Evolutionary conservation across 2,113 vertebrate genomes (phyloP).

Genomic region (Aegithalos caudatus): DNA sequence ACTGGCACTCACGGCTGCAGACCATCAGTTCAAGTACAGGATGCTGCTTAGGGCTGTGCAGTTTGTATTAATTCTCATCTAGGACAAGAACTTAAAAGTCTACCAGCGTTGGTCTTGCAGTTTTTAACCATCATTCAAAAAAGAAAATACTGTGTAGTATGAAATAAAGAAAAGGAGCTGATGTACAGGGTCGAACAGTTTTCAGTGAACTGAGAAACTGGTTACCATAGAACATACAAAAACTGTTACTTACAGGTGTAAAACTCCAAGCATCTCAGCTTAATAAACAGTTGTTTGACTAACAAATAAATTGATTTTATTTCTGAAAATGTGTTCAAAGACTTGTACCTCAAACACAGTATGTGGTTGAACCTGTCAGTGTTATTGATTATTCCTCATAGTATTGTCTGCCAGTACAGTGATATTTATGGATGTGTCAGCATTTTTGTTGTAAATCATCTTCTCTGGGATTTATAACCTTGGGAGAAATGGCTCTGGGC

Average conservation of each 20-base stretch:
- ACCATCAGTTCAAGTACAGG: not conserved
- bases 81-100: not conserved
- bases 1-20: not conserved
- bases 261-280: not conserved
- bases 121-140: not conserved
- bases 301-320: not conserved
- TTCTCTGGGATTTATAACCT: not conserved
- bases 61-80: not conserved
- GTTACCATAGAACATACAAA: not conserved
- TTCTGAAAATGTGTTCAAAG: not conserved
- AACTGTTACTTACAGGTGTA: not conserved
- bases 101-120: not conserved
- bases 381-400: conserved; percentile 9
- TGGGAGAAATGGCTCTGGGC: conserved; percentile 5
- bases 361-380: not conserved
- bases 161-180: not conserved
- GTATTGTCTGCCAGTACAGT: not conserved
- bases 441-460: conserved; percentile 28
- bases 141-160: not conserved
- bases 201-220: not conserved
- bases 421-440: conserved; percentile 19
- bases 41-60: not conserved
- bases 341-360: not conserved
- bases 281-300: not conserved
- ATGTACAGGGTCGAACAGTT: not conserved